Evolutionary conservation across 2,888 invertebrate species (phyloP), one percentile per base, ranked within the genome.

Genomic region (Andrena marginata): DNA sequence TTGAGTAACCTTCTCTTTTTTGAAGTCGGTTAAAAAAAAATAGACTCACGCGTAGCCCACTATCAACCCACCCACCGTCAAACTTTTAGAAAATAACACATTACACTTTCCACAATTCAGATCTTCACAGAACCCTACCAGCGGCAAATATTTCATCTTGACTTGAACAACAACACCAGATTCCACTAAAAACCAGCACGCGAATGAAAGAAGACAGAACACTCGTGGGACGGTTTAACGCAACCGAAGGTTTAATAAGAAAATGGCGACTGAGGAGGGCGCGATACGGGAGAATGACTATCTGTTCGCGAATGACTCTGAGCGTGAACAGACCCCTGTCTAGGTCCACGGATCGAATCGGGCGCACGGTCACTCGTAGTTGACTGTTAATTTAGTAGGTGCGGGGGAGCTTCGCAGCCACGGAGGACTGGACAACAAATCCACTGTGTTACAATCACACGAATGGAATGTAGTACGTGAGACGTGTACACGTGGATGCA

Each of bases 381-480:
- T n/a, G 48, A 29, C 35, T 54, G 71, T 33, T 73, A 73, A 73
- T 80, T 78, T 69, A 73, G 51, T 69, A 51, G 42, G 29, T 29
- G 67, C 49, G 56, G 62, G 49, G 56, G 48, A 59, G 69, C n/a
- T 51, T 49, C 42, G 31, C 33, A 16, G 26, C n/a, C 42, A 8
- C 62, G 62, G 33, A 20, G 33, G 56, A 63, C 16, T 49, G 10
- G 35, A 65, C 65, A 70, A 79, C 79, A 70, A 79, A 60, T 79
- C 35, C 64, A 69, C 35, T 49, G 63, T 75, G 78, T 64, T 79
- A 29, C 63, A 23, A 76, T 79, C 59, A 42, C 35, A 70, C 69
- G 64, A 70, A 26, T 64, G 77, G 76, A 79, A 76, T 77, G 80
- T 62, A 71, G 42, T 42, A 70, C 49, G 65, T 29, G 71, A 71